phyloP scores from a whole-genome alignment of 2,113 vertebrate genomes.

The Rallus limicola region DNA sequence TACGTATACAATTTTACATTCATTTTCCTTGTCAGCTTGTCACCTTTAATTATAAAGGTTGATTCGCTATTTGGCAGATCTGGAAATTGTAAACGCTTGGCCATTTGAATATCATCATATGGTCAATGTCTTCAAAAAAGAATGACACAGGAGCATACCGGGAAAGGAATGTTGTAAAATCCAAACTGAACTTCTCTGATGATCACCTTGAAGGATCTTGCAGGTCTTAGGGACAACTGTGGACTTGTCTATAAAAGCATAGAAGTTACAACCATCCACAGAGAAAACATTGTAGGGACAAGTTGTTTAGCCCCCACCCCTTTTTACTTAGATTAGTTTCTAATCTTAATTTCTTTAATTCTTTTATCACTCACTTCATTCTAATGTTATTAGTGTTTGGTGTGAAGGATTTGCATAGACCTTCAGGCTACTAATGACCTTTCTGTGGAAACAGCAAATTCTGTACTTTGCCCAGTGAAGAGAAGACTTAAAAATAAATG shows the following conservation, averaged over 20 bases:
- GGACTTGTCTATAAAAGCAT: background rate
- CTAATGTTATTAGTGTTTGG: constrained; percentile 14
- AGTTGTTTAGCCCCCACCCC: background rate
- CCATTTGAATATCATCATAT: constrained; percentile 89
- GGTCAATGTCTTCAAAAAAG: constrained; percentile 82
- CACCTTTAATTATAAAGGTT: constrained; percentile 99
- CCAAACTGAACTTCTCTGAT: background rate
- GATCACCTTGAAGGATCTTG: background rate
- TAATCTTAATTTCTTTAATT: constrained; percentile 60
- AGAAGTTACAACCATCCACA: background rate
- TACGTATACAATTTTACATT: constrained; percentile 95
- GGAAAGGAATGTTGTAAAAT: background rate
- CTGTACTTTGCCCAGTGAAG: constrained; percentile 36
- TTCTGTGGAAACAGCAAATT: constrained; percentile 71
- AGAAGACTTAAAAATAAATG: background rate
- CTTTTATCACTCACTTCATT: constrained; percentile 71
- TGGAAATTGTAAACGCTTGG: constrained; percentile 86
- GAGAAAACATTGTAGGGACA: background rate
- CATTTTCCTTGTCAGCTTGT: constrained; percentile 99
- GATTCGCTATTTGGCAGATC: constrained; percentile 91
- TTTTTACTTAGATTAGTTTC: constrained; percentile 3
- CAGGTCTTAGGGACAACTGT: background rate
- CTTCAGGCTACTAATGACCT: constrained; percentile 83
- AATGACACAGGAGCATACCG: constrained; percentile 51
- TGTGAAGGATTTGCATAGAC: constrained; percentile 82